Evolutionary conservation across 1,140 invertebrate genomes (phyloP).

Genomic region (Bicyclus anynana): DNA sequence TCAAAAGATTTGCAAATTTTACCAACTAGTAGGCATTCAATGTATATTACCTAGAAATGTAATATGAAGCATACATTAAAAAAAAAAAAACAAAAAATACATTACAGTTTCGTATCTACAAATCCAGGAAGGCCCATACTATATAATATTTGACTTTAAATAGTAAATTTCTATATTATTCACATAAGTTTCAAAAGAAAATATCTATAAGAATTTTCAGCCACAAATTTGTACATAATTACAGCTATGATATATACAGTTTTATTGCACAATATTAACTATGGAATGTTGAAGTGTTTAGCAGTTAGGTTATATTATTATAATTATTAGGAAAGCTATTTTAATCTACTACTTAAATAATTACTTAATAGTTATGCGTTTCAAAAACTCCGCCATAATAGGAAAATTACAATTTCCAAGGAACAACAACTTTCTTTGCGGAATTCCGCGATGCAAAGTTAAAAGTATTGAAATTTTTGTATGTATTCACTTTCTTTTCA

Average conservation of each 20-base stretch:
- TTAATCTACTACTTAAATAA: background rate
- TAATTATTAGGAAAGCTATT: slow-evolving; percentile 1
- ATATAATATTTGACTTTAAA: background rate
- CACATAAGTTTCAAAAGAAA: slow-evolving; percentile 1
- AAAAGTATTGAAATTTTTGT: too few species aligned
- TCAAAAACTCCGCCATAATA: background rate
- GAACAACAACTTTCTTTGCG: too few species aligned
- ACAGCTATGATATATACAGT: slow-evolving; percentile 47
- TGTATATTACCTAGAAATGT: too few species aligned
- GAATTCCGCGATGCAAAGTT: too few species aligned
- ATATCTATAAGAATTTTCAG: slow-evolving; percentile 15
- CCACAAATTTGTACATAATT: slow-evolving; percentile 47
- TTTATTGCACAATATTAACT: slow-evolving; percentile 71
- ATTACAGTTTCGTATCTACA: too few species aligned
- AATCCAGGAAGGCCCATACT: background rate
- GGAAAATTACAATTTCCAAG: background rate
- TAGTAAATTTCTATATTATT: slow-evolving; percentile 4
- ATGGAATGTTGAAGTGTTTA: slow-evolving; percentile 60
- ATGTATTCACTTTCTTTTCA: too few species aligned
- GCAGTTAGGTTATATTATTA: slow-evolving; percentile 10
- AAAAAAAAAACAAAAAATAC: too few species aligned
- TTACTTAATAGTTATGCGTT: background rate
- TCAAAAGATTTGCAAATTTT: too few species aligned
- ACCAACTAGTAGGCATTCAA: too few species aligned
- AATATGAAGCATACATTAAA: too few species aligned